Percentiles rank a stretch among this genome's conserved stretches.
Conservation (phyloP, 1,140 invertebrate genomes). For the Bilobella aurantiaca region DNA sequence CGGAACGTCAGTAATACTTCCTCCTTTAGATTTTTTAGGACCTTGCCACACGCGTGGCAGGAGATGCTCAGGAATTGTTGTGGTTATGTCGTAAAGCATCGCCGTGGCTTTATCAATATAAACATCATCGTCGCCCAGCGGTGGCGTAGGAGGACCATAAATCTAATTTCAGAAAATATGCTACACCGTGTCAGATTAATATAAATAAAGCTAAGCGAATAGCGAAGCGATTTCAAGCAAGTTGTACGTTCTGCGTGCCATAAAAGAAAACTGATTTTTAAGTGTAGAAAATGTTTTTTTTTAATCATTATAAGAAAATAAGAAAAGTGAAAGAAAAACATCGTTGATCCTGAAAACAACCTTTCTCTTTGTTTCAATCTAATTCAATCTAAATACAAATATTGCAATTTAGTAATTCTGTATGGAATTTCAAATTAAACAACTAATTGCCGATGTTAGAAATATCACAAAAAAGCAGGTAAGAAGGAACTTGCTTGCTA, state of each 20-base stretch:
- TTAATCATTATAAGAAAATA: not conserved
- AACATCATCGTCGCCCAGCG: constrained; percentile 77
- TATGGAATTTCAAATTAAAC: too few relatives aligned
- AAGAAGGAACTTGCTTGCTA: constrained; percentile 15
- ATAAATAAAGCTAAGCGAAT: not conserved
- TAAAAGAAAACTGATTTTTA: not conserved
- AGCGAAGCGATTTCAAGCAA: not conserved
- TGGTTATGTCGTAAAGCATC: constrained; percentile 70
- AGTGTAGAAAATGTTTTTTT: not conserved
- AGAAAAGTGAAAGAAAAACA: not conserved
- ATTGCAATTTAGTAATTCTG: too few relatives aligned
- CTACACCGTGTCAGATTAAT: not conserved
- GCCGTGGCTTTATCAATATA: constrained; percentile 75
- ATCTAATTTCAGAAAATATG: constrained; percentile 52
- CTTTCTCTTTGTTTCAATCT: too few relatives aligned
- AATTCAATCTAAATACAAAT: too few relatives aligned
- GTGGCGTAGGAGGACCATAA: constrained; percentile 90
- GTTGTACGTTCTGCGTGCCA: not conserved
- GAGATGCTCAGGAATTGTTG: constrained; percentile 65
- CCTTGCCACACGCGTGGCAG: constrained; percentile 64
- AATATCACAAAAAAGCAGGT: too few relatives aligned
- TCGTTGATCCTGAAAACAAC: too few relatives aligned
- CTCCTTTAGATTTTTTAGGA: constrained; percentile 5
- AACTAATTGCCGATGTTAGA: too few relatives aligned
- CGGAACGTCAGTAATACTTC: not conserved